These are phyloP conservation scores for Epinephelus lanceolatus DNA, from an alignment of 2,113 vertebrate genomes.

Conservation along the genomic window DNA sequence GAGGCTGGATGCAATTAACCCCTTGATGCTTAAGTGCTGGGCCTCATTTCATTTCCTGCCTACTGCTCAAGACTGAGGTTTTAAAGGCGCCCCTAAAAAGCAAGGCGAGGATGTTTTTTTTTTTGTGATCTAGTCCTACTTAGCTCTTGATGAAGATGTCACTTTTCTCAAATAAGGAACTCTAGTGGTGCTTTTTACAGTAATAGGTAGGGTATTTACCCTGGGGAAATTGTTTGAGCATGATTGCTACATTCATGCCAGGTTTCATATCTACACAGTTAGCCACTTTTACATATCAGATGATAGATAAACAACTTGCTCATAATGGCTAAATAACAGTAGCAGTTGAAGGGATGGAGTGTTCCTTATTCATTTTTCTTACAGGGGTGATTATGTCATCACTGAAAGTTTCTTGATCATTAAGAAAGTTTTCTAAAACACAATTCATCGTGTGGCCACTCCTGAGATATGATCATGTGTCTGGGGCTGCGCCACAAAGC, in stretches of 20 bases:
- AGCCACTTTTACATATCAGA: too few species aligned
- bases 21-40: conserved; percentile 53
- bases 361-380: background rate
- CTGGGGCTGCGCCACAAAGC: conserved; percentile 18
- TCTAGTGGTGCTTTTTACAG: background rate
- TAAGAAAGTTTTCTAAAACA: background rate
- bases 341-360: background rate
- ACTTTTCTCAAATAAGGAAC: conserved; percentile 12
- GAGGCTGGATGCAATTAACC: conserved; percentile 72
- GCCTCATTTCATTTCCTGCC: conserved; percentile 71
- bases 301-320: background rate
- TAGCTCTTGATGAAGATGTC: background rate
- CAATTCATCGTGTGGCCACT: background rate
- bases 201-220: background rate
- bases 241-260: background rate
- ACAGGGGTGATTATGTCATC: background rate
- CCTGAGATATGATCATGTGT: background rate
- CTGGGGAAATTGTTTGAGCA: background rate
- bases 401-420: background rate
- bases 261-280: background rate
- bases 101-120: conserved; percentile 25
- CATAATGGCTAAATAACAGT: background rate
- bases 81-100: conserved; percentile 23
- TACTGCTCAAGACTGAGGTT: conserved; percentile 26
- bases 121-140: conserved; percentile 30